Percentiles rank a stretch among this genome's conserved stretches.
These are phyloP conservation scores for Triplophysa rosa DNA, from an alignment of 2,113 vertebrate species.

Conservation along the genomic window DNA sequence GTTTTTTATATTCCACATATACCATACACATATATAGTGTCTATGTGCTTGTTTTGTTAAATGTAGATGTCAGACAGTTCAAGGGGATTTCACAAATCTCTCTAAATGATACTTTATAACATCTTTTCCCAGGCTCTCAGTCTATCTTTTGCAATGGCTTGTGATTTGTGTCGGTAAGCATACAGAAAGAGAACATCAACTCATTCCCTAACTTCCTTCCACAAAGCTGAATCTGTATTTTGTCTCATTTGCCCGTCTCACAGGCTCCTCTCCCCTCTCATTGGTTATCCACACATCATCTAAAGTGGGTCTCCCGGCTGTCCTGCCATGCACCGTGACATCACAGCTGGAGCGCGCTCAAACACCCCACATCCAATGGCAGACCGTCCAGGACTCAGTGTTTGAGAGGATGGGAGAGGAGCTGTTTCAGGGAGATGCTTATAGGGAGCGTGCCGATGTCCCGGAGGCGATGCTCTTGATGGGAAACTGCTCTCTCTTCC, in stretches of 20 bases:
- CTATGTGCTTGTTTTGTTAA: no score
- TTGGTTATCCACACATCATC: background rate
- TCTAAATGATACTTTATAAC: no score
- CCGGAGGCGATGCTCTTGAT: slow-evolving; percentile 43
- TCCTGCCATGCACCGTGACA: slow-evolving; percentile 69
- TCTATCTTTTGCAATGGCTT: background rate
- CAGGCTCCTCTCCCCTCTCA: slow-evolving; percentile 34
- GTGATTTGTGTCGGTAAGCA: slow-evolving; percentile 15
- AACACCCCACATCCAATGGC: slow-evolving; percentile 66
- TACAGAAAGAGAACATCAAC: background rate
- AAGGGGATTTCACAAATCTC: no score
- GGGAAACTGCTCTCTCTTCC: slow-evolving; percentile 69
- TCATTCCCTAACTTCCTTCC: background rate
- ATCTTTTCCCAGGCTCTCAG: slow-evolving; percentile 10
- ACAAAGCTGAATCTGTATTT: background rate
- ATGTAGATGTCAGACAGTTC: no score
- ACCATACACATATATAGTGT: no score
- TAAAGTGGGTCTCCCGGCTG: slow-evolving; percentile 59
- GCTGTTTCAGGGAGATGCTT: slow-evolving; percentile 52
- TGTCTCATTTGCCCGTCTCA: background rate
- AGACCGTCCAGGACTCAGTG: background rate
- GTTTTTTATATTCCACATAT: no score
- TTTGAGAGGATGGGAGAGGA: slow-evolving; percentile 58
- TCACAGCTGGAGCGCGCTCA: rapidly evolving
- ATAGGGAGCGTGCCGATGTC: slow-evolving; percentile 53